Evolutionary conservation across 1,140 invertebrate species (phyloP).

Genomic region (Ephestia elutella): DNA sequence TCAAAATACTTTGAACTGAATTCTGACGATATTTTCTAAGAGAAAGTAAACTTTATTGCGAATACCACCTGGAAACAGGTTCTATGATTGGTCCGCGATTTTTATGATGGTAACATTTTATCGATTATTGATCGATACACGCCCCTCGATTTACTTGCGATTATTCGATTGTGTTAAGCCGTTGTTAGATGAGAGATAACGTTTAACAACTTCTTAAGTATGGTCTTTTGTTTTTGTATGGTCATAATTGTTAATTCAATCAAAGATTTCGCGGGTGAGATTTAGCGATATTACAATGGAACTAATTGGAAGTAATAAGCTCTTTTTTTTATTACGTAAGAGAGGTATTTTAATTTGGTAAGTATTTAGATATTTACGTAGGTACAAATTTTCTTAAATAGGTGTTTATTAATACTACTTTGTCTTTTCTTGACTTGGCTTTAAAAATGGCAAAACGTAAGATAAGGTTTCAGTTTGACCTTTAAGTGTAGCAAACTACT

Average conservation of each 20-base stretch:
- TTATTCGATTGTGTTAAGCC: constrained; percentile 2
- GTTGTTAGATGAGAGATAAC: constrained; percentile 1
- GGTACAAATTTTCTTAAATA: no score
- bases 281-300: background rate
- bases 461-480: no score
- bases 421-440: no score
- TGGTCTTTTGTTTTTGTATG: background rate
- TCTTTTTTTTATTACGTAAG: background rate
- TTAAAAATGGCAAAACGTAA: no score
- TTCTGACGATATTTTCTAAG: constrained; percentile 1
- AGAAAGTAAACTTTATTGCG: constrained; percentile 5
- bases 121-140: background rate
- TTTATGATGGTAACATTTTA: constrained; percentile 4
- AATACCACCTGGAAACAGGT: background rate
- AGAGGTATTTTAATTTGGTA: no score
- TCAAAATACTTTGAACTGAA: constrained; percentile 1
- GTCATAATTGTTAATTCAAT: background rate
- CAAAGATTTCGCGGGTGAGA: background rate
- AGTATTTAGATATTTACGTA: no score
- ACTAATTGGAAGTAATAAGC: background rate
- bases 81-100: background rate
- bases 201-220: background rate
- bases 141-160: constrained; percentile 3
- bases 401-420: no score
- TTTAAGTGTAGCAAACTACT: no score